phyloP scores from a whole-genome alignment of 2,888 invertebrate species.

The Drosophila melanosoma region DNA sequence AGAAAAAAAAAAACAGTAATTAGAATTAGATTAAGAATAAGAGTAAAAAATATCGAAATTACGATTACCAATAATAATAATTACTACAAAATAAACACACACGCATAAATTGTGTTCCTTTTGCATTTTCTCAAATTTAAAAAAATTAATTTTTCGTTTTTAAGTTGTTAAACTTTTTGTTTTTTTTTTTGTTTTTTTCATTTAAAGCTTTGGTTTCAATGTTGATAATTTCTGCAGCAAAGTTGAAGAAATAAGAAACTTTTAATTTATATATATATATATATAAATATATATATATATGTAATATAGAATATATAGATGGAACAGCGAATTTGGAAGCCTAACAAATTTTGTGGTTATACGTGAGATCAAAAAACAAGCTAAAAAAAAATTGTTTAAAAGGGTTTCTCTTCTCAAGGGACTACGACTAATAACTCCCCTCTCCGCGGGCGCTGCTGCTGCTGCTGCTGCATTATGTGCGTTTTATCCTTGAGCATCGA shows the following conservation, averaged over 20 bases:
- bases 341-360: conserved; percentile 59
- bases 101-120: conserved; percentile 48
- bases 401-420: conserved; percentile 4
- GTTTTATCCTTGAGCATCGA: conserved; percentile 55
- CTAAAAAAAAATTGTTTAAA: conserved; percentile 42
- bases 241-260: conserved; percentile 48
- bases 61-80: conserved; percentile 26
- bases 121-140: conserved; percentile 15
- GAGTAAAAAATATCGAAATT: conserved; percentile 42
- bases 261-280: not conserved
- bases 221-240: conserved; percentile 76
- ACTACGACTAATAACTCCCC: not conserved
- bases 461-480: conserved; percentile 35
- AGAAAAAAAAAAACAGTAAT: conserved; percentile 34
- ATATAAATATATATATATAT: not conserved
- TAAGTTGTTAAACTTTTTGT: conserved; percentile 21
- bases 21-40: conserved; percentile 42
- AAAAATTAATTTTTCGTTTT: conserved; percentile 35
- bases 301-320: not conserved
- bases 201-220: conserved; percentile 81
- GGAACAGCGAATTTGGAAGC: conserved; percentile 59
- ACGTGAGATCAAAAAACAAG: conserved; percentile 78
- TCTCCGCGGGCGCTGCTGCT: not conserved
- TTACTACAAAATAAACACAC: conserved; percentile 45
- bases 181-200: conserved; percentile 32